phyloP scores from a whole-genome alignment of 2,797 vertebrate species.

The Brotula barbata region DNA sequence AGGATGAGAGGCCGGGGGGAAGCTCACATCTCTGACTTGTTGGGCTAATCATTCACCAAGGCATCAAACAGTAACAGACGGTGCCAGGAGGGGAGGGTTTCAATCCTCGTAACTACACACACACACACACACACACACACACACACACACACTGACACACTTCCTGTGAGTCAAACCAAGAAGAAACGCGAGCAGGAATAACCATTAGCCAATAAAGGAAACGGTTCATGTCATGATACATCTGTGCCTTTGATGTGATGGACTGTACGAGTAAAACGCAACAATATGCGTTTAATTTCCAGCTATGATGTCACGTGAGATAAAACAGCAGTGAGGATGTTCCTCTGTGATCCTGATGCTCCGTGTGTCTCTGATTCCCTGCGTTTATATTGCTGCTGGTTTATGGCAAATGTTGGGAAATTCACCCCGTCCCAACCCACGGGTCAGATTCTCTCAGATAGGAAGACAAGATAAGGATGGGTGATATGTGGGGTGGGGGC shows the following conservation, averaged over 20 bases:
- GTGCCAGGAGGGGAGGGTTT: constrained; percentile 19
- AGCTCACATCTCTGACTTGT: constrained; percentile 41
- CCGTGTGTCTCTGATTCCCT: constrained; percentile 8
- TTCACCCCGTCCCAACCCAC: not conserved
- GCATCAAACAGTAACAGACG: constrained; percentile 60
- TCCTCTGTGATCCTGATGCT: not conserved
- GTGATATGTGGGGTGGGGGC: too few species aligned
- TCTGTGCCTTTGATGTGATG: not conserved
- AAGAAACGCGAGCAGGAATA: not conserved
- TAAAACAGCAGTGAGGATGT: not conserved
- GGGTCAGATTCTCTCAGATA: constrained; percentile 5
- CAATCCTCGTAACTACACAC: constrained; percentile 9
- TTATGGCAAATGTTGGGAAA: constrained; percentile 62
- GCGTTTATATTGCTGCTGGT: constrained; percentile 40
- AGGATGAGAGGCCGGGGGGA: not conserved
- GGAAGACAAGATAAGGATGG: not conserved
- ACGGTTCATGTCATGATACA: too few species aligned
- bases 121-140: too few species aligned
- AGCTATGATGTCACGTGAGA: too few species aligned
- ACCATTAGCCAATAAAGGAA: not conserved
- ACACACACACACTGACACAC: too few species aligned
- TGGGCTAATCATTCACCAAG: constrained; percentile 65
- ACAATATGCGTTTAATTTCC: too few species aligned
- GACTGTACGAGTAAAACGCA: not conserved
- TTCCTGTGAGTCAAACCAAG: too few species aligned